phyloP scores from a whole-genome alignment of 2,888 invertebrate genomes.

The Trimorus sp. region DNA sequence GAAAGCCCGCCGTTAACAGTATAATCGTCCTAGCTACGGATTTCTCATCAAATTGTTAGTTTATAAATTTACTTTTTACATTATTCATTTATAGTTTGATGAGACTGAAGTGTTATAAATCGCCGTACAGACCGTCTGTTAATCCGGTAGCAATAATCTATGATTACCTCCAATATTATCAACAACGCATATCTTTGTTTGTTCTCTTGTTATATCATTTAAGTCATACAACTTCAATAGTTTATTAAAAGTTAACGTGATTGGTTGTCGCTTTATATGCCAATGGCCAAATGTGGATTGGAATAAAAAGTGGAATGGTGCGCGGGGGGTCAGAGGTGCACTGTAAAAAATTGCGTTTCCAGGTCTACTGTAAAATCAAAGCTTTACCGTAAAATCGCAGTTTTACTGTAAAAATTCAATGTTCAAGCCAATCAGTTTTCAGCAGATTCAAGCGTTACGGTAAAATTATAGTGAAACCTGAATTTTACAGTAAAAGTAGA shows the following conservation, averaged over 20 bases:
- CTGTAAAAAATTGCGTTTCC: not conserved
- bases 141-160: constrained; percentile 48
- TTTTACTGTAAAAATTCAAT: too few relatives aligned
- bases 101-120: constrained; percentile 65
- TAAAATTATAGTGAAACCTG: too few relatives aligned
- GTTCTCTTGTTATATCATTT: constrained; percentile 66
- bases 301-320: constrained; percentile 45
- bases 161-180: constrained; percentile 76
- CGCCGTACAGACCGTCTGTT: constrained; percentile 59
- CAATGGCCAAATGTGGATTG: constrained; percentile 72
- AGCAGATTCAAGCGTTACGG: too few relatives aligned
- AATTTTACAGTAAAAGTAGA: too few relatives aligned
- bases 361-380: too few relatives aligned
- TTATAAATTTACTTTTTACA: constrained; percentile 65
- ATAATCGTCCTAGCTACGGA: constrained; percentile 70
- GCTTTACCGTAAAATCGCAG: too few relatives aligned
- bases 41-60: constrained; percentile 69
- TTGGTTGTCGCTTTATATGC: constrained; percentile 80
- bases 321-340: not conserved
- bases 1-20: constrained; percentile 37
- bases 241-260: constrained; percentile 80
- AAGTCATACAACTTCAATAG: constrained; percentile 69
- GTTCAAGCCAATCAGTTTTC: too few relatives aligned
- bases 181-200: constrained; percentile 73
- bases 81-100: constrained; percentile 63